These are phyloP conservation scores for Falco concolor DNA, from an alignment of 2,797 vertebrate genomes.

Conservation along the genomic window DNA sequence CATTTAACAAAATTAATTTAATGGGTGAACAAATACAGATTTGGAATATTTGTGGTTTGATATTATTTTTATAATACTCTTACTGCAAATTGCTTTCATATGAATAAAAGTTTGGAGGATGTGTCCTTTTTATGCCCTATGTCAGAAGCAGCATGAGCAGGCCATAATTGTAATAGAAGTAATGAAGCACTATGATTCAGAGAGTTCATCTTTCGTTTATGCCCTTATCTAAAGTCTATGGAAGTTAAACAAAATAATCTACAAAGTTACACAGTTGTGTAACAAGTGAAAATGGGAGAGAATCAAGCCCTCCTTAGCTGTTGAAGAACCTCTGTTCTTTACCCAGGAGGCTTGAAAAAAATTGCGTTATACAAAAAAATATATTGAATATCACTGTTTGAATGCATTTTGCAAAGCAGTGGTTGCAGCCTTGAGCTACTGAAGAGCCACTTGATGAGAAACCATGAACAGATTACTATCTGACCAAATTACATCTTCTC, in stretches of 20 bases:
- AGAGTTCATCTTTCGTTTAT: background rate
- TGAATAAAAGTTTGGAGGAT: background rate
- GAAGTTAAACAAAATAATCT: conserved; percentile 5
- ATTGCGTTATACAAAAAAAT: background rate
- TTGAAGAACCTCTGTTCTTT: background rate
- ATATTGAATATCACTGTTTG: background rate
- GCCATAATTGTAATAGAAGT: background rate
- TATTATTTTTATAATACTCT: conserved; percentile 7
- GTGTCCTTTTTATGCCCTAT: background rate
- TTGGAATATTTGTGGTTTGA: background rate
- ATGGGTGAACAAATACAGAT: background rate
- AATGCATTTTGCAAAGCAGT: background rate
- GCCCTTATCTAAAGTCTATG: background rate
- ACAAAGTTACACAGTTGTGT: background rate
- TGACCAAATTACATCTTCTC: background rate
- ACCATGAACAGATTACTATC: background rate
- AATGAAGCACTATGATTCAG: background rate
- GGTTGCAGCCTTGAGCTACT: background rate
- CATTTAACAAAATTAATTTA: conserved; percentile 6
- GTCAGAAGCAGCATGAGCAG: background rate
- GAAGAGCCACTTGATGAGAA: background rate
- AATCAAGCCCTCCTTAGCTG: background rate
- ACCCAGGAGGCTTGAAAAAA: background rate
- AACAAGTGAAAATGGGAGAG: background rate
- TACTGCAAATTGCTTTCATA: conserved; percentile 1